Evolutionary conservation across 2,797 vertebrate species (phyloP).

Genomic region (Hozukius guyotensis): DNA sequence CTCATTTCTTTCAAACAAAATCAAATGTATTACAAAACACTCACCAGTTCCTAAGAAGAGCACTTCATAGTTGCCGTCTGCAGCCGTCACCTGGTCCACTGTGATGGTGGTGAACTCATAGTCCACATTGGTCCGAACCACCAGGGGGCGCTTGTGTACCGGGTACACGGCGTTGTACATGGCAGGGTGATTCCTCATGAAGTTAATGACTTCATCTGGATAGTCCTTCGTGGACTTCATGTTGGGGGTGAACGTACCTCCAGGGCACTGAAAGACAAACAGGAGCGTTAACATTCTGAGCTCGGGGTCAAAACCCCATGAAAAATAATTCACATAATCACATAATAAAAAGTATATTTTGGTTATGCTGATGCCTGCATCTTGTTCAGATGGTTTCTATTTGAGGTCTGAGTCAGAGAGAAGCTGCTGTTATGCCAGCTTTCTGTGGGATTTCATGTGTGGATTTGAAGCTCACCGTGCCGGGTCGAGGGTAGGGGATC

Average conservation of each 20-base stretch:
- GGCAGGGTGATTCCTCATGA: conserved; percentile 96
- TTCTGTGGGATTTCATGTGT: conserved; percentile 11
- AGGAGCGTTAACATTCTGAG: conserved; percentile 13
- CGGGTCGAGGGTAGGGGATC: conserved; percentile 97
- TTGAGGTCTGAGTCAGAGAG: conserved; percentile 25
- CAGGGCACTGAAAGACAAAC: conserved; percentile 88
- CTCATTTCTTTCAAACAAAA: not conserved
- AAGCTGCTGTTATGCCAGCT: conserved; percentile 36
- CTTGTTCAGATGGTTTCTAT: conserved; percentile 40
- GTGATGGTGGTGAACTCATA: conserved; percentile 97
- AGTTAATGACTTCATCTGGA: conserved; percentile 98
- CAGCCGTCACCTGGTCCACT: conserved; percentile 97
- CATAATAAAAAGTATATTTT: conserved; percentile 5
- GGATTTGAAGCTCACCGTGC: conserved; percentile 88
- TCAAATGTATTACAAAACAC: conserved; percentile 25
- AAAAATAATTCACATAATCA: not conserved
- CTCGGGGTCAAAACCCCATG: not conserved
- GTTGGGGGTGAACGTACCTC: conserved; percentile 96
- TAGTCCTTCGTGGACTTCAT: conserved; percentile 99
- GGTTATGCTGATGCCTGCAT: conserved; percentile 22
- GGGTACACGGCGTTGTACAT: conserved; percentile 98
- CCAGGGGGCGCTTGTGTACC: conserved; percentile 94
- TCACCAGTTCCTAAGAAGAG: conserved; percentile 98
- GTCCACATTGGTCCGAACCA: conserved; percentile 93
- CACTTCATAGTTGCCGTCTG: conserved; percentile 98